phyloP scores from a whole-genome alignment of 2,888 invertebrate genomes.

The Trichogramma dendrolimi region DNA sequence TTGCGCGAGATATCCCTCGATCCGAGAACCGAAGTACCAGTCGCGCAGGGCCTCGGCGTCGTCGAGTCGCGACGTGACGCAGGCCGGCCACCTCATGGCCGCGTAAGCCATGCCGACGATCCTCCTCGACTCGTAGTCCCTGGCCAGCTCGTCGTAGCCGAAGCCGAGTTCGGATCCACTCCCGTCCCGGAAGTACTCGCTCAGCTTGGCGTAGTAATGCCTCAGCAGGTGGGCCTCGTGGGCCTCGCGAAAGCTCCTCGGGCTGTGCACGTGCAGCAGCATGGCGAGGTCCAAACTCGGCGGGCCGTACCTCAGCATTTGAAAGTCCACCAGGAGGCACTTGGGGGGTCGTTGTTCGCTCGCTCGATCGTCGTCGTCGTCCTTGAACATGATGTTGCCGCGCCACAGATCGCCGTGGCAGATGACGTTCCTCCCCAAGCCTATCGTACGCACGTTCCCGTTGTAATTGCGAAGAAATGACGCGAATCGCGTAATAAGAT shows the following conservation, averaged over 20 bases:
- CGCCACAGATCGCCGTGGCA: conserved; percentile 25
- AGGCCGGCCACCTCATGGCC: conserved; percentile 14
- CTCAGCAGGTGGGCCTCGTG: background rate
- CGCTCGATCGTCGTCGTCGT: background rate
- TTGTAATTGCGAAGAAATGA: no score
- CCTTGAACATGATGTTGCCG: conserved; percentile 19
- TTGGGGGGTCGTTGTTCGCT: background rate
- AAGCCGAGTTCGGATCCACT: background rate
- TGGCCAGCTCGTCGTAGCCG: background rate
- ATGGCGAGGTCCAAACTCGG: conserved; percentile 15
- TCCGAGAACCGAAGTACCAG: conserved; percentile 17
- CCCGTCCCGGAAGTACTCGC: background rate
- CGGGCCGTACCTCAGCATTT: conserved; percentile 24
- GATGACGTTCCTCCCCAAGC: conserved; percentile 11
- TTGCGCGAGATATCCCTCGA: background rate
- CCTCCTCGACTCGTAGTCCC: conserved; percentile 11
- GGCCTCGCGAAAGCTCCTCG: background rate
- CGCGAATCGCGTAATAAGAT: no score
- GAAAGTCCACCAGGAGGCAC: conserved; percentile 22
- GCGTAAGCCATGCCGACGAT: conserved; percentile 14
- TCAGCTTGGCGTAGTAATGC: conserved; percentile 5
- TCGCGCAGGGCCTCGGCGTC: conserved; percentile 7
- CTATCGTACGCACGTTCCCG: no score
- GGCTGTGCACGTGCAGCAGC: conserved; percentile 12
- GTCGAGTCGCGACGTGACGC: background rate